Base-by-base conservation (phyloP, 2,888 invertebrate genomes). In the Pandemis cinnamomeana region DNA sequence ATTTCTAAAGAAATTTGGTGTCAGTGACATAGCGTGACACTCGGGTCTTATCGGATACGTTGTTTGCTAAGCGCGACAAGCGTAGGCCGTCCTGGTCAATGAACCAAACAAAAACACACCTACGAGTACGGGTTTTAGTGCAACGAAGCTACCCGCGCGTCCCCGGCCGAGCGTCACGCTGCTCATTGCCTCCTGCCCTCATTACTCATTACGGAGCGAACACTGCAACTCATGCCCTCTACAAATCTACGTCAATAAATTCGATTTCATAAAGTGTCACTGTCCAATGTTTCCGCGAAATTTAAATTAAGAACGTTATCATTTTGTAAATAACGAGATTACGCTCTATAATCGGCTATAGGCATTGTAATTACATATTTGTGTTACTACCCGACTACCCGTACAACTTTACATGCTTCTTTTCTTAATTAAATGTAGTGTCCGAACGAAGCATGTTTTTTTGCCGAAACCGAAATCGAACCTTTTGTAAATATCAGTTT, bases 21-120 rank as follows among this genome's bases (percentile, higher is more conserved):
- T 89, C 89, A 88, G 86, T 90, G 90, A 90, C 90, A 89, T 87
- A 88, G 86, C 85, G 84, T 91, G 90, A 91, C 89, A 90, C 91
- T 91, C 90, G 87, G 86, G 86, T 91, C 85, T 93, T 93, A 93
- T 93, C 93, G 90, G 88, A 89, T 88, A 86, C 86, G 91, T 88
- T 92, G 93, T 93, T 92, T 93, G 92, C 90, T 88, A 88, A 88
- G 88, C 86, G 85, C 88, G 88, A 86, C 89, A 85, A 82, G 83
- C 83, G 83, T 79, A 81, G 83, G 82, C 80, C 82, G 83, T 82
- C 88, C 88, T 93, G 93, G 93, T 93, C 93, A 93, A 91, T 92
- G 93, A 93, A 93, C 93, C 89, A 93, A 93, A 92, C 89, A 92
- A 91, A 92, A 92, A 74, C 71, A 61, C 73, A 66, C 55, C 70